phyloP scores from a whole-genome alignment of 2,113 vertebrate genomes.

The Entelurus aequoreus region DNA sequence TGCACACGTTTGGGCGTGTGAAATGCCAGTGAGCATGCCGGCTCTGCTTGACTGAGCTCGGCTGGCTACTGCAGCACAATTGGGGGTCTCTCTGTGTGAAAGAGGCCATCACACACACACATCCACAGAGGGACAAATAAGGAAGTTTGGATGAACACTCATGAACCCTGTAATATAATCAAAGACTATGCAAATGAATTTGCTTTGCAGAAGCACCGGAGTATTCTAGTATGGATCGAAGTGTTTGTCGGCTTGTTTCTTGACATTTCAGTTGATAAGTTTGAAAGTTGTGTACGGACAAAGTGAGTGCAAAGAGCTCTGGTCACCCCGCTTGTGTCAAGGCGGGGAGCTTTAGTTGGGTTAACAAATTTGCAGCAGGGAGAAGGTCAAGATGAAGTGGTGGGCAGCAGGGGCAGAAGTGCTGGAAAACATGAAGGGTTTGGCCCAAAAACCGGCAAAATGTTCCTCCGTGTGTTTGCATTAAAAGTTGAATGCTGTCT shows the following conservation, averaged over 20 bases:
- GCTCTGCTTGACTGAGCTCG: constrained; percentile 81
- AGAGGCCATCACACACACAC: constrained; percentile 52
- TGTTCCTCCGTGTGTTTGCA: constrained; percentile 5
- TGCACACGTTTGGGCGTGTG: constrained; percentile 56
- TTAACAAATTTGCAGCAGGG: constrained; percentile 25
- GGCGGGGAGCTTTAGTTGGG: constrained; percentile 8
- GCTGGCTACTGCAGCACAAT: constrained; percentile 64
- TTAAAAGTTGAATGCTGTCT: constrained; percentile 6
- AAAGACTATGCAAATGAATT: constrained; percentile 46
- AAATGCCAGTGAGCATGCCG: constrained; percentile 93
- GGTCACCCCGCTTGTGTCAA: constrained; percentile 10
- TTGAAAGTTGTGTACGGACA: constrained; percentile 9
- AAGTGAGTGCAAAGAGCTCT: constrained; percentile 1
- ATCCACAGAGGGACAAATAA: constrained; percentile 32
- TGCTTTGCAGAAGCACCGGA: background rate
- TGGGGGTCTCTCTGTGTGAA: constrained; percentile 66
- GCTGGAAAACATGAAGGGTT: constrained; percentile 13
- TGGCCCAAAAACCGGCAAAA: constrained; percentile 16
- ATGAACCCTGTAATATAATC: constrained; percentile 46
- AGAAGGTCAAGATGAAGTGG: constrained; percentile 27
- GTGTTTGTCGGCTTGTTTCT: constrained; percentile 16
- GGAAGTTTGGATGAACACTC: constrained; percentile 58
- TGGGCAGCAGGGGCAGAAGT: constrained; percentile 12
- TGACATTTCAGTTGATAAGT: constrained; percentile 34
- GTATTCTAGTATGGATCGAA: background rate